Conservation (phyloP, 2,113 vertebrate species). For the Centrocercus urophasianus region DNA sequence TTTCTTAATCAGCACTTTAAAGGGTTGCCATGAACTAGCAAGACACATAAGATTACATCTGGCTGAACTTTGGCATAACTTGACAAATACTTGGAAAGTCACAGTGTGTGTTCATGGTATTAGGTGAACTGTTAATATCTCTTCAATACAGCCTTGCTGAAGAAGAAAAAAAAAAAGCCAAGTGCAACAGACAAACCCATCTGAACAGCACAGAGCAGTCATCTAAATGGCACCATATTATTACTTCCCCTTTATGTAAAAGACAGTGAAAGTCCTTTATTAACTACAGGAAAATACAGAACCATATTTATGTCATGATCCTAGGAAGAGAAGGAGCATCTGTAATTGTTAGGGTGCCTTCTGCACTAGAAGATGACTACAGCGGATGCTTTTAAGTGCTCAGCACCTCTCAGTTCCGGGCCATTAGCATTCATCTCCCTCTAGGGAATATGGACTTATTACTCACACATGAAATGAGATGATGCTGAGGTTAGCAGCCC, state of each 20-base stretch:
- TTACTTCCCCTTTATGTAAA: background rate
- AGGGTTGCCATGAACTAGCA: background rate
- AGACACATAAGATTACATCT: background rate
- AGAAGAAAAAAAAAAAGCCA: background rate
- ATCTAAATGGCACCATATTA: background rate
- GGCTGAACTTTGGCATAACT: background rate
- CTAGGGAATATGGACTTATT: conserved; percentile 20
- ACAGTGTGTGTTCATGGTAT: background rate
- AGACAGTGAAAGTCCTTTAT: background rate
- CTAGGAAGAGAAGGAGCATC: background rate
- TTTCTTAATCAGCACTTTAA: background rate
- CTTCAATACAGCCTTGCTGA: background rate
- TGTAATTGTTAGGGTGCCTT: background rate
- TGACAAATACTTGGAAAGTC: conserved; percentile 1
- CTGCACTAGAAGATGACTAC: background rate
- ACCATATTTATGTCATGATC: background rate
- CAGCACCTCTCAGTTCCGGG: conserved; percentile 34
- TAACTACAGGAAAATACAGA: background rate
- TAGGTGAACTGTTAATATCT: background rate
- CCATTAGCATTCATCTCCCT: conserved; percentile 31
- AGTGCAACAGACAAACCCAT: background rate
- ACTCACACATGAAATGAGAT: conserved; percentile 15
- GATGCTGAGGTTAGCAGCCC: conserved; percentile 12
- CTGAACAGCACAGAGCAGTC: background rate
- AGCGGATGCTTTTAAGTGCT: conserved; percentile 30